Percentiles rank a stretch among this genome's conserved stretches.
Evolutionary conservation across 2,888 invertebrate genomes (phyloP).

Genomic region (Chaetoderma sp.): DNA sequence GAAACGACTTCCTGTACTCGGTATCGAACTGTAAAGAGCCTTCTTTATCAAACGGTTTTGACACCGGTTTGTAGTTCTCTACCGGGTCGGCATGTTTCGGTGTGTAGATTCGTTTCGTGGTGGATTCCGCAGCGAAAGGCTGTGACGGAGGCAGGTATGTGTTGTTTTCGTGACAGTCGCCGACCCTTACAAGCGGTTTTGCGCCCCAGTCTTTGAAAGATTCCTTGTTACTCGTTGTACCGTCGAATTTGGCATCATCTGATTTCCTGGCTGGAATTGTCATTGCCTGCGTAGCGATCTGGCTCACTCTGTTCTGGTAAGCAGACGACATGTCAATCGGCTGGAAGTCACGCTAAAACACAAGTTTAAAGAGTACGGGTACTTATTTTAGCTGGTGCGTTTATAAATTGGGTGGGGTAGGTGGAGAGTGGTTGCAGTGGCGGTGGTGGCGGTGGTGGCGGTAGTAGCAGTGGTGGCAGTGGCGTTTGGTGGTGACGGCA

Average conservation of each 20-base stretch:
- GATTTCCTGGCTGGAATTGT: conserved; percentile 37
- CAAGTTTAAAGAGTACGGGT: too few relatives aligned
- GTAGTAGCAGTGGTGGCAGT: too few relatives aligned
- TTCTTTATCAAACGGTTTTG: conserved; percentile 38
- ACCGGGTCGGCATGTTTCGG: conserved; percentile 47
- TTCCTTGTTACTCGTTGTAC: conserved; percentile 53
- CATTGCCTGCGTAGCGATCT: too few relatives aligned
- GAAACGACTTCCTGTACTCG: conserved; percentile 49
- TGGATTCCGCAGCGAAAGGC: conserved; percentile 46
- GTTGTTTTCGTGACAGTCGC: conserved; percentile 63
- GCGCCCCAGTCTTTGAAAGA: conserved; percentile 59
- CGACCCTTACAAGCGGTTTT: conserved; percentile 48
- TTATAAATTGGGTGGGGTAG: too few relatives aligned
- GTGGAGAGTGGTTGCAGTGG: too few relatives aligned
- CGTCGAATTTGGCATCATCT: conserved; percentile 54
- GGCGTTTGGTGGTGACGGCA: too few relatives aligned
- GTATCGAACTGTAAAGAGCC: conserved; percentile 58
- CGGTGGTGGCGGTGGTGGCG: too few relatives aligned
- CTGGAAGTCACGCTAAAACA: too few relatives aligned
- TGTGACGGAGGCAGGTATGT: conserved; percentile 53
- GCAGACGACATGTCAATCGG: conserved; percentile 52
- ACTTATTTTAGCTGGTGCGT: too few relatives aligned
- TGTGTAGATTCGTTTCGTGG: conserved; percentile 46
- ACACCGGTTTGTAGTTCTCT: conserved; percentile 50
- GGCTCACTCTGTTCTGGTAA: conserved; percentile 29